phyloP scores from a whole-genome alignment of 2,113 vertebrate genomes.

The Electrona antarctica region DNA sequence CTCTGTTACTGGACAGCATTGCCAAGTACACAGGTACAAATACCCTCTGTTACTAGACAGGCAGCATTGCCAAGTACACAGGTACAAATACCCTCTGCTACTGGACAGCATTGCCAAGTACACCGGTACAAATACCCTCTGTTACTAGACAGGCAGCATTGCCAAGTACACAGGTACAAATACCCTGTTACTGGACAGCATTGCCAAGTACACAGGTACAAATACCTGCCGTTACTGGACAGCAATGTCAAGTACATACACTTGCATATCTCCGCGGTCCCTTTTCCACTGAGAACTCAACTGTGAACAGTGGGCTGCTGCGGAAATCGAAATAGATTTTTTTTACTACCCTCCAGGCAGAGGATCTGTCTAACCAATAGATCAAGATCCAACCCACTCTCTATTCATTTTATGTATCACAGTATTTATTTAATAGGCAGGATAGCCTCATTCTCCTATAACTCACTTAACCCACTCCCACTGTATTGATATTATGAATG shows the following conservation, averaged over 20 bases:
- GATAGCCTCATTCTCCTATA: not conserved
- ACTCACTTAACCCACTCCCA: slow-evolving; percentile 2
- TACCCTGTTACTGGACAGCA: slow-evolving; percentile 91
- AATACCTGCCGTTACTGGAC: too few relatives aligned
- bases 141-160: too few relatives aligned
- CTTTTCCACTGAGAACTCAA: too few relatives aligned
- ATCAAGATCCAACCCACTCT: not conserved
- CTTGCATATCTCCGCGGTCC: too few relatives aligned
- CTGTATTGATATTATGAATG: not conserved
- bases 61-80: not conserved
- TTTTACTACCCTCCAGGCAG: too few relatives aligned
- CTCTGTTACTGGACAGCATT: slow-evolving; percentile 95
- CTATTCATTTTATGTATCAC: not conserved
- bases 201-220: slow-evolving; percentile 96
- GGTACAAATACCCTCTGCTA: slow-evolving; percentile 72
- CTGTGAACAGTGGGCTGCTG: too few relatives aligned
- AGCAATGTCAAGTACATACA: not conserved
- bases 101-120: slow-evolving; percentile 96
- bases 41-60: too few relatives aligned
- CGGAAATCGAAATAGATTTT: too few relatives aligned
- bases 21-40: slow-evolving; percentile 97
- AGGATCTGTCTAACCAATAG: not conserved
- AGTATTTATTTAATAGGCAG: too few relatives aligned
- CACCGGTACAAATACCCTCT: too few relatives aligned
- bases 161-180: not conserved